phyloP scores from a whole-genome alignment of 1,140 invertebrate species.

The Dreissena rostriformis region DNA sequence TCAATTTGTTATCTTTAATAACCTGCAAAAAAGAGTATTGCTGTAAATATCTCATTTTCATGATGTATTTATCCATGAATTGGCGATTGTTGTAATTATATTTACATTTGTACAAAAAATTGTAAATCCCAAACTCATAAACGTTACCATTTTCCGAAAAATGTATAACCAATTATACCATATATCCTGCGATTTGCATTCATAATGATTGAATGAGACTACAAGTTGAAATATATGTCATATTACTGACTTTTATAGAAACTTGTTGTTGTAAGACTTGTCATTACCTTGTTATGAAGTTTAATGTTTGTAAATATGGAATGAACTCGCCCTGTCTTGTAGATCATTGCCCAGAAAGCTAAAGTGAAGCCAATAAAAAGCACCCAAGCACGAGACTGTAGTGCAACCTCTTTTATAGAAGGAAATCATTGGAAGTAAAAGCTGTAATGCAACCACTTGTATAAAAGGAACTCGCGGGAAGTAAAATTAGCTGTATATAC shows the following conservation, averaged over 20 bases:
- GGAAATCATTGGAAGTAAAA: background rate
- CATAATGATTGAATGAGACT: background rate
- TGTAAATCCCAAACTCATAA: background rate
- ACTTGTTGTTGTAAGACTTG: background rate
- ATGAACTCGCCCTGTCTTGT: constrained; percentile 99
- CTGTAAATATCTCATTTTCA: background rate
- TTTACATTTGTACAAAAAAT: background rate
- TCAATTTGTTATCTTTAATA: constrained; percentile 84
- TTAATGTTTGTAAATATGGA: constrained; percentile 99
- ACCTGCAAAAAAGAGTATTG: constrained; percentile 51
- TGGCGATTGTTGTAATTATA: background rate
- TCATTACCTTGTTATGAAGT: constrained; percentile 91
- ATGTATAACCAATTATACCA: background rate
- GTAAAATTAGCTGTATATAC: too few relatives aligned
- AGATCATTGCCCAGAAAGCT: constrained; percentile 99
- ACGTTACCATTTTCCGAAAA: background rate
- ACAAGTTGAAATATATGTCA: too few relatives aligned
- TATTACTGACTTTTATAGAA: background rate
- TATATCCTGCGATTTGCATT: background rate
- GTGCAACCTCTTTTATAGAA: background rate
- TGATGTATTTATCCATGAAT: background rate
- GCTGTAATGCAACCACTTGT: too few relatives aligned
- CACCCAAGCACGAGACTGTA: constrained; percentile 92
- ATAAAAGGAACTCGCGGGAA: too few relatives aligned
- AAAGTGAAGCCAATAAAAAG: constrained; percentile 99